A percentile compares a stretch with the other conserved stretches of the same genome.
Evolutionary conservation across 1,140 invertebrate genomes (phyloP).

Genomic region (Zelostemma sp.): DNA sequence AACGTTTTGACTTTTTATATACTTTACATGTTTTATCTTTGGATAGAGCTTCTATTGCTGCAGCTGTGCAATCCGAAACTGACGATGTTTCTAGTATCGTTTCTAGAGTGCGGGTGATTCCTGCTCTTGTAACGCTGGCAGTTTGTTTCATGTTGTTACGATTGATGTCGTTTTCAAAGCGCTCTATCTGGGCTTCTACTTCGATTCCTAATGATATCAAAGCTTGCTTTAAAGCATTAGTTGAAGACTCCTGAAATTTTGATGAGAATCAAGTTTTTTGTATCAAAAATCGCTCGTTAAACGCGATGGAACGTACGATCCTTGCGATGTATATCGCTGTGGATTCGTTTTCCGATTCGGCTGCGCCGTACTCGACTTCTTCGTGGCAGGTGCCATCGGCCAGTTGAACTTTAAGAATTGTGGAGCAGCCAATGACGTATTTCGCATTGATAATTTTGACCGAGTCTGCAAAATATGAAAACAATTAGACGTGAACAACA

Average conservation of each 20-base stretch:
- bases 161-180: too few species aligned
- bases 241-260: slow-evolving; percentile 36
- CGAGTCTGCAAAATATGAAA: slow-evolving; percentile 41
- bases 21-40: too few species aligned
- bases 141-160: too few species aligned
- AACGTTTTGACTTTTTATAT: too few species aligned
- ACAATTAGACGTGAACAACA: too few species aligned
- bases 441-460: slow-evolving; percentile 40
- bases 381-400: slow-evolving; percentile 54
- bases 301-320: too few species aligned
- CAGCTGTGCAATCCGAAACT: too few species aligned
- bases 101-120: too few species aligned
- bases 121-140: too few species aligned
- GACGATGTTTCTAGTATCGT: too few species aligned
- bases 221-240: slow-evolving; percentile 36
- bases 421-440: slow-evolving; percentile 46
- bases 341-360: not conserved
- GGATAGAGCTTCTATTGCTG: too few species aligned
- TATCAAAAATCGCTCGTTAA: too few species aligned
- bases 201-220: slow-evolving; percentile 36
- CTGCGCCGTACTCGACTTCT: slow-evolving; percentile 50
- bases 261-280: not conserved
- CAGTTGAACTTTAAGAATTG: slow-evolving; percentile 49
- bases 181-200: not conserved
- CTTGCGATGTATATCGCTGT: not conserved